These are phyloP conservation scores for Batillaria attramentaria DNA, from an alignment of 1,140 invertebrate genomes.

Conservation along the genomic window DNA sequence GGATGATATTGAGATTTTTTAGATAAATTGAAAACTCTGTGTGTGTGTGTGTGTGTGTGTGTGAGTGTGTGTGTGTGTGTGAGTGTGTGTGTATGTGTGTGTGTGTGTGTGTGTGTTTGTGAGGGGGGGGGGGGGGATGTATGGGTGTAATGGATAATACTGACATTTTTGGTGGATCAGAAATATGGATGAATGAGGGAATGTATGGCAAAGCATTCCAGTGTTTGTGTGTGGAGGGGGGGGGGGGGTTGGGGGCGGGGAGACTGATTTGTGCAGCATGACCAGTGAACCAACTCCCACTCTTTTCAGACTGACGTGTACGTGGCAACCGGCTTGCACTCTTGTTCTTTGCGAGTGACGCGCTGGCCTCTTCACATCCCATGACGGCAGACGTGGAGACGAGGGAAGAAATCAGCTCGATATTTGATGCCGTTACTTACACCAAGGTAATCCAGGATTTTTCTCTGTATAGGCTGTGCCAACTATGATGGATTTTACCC, in stretches of 20 bases:
- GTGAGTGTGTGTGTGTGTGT: neutral
- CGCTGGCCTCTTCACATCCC: constrained; percentile 87
- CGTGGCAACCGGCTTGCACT: constrained; percentile 75
- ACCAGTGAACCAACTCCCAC: constrained; percentile 77
- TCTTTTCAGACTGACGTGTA: constrained; percentile 15
- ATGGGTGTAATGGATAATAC: no score
- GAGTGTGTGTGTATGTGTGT: neutral
- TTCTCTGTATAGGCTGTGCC: no score
- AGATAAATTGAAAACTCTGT: no score
- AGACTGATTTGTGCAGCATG: neutral
- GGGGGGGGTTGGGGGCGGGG: neutral
- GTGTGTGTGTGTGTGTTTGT: neutral
- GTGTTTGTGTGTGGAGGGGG: neutral
- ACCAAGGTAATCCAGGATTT: no score
- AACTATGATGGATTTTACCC: no score
- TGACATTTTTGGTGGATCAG: no score
- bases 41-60: constrained; percentile 8
- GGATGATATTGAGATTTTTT: no score
- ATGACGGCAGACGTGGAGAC: constrained; percentile 88
- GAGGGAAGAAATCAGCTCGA: constrained; percentile 91
- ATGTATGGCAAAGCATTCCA: no score
- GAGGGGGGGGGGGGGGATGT: neutral
- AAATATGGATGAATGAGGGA: no score
- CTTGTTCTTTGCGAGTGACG: constrained; percentile 86
- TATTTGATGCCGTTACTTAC: constrained; percentile 94